These are phyloP conservation scores for Semicossyphus pulcher DNA, from an alignment of 2,113 vertebrate genomes.

Conservation along the genomic window DNA sequence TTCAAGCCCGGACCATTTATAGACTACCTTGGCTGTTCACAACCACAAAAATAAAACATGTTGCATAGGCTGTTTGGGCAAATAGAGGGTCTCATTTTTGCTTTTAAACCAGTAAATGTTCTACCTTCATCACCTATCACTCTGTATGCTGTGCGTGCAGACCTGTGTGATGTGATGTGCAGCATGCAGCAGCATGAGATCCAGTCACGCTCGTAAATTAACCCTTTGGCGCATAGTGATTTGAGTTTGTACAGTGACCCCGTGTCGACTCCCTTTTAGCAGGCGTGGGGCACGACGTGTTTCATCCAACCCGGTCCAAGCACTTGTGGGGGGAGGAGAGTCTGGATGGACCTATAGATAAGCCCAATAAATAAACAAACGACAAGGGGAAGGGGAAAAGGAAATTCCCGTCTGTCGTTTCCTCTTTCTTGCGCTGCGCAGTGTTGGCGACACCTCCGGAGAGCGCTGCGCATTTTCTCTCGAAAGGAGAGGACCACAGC, in stretches of 20 bases:
- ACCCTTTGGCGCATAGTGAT: conserved; percentile 43
- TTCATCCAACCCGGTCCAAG: conserved; percentile 61
- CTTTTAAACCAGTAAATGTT: too few species aligned
- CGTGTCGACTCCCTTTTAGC: conserved; percentile 56
- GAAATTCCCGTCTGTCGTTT: conserved; percentile 56
- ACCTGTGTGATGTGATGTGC: conserved; percentile 7
- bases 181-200: conserved; percentile 18
- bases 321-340: conserved; percentile 45
- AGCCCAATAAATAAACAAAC: conserved; percentile 60
- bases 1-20: too few species aligned
- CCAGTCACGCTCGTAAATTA: conserved; percentile 44
- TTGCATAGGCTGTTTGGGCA: too few species aligned
- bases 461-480: conserved; percentile 65
- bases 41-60: too few species aligned
- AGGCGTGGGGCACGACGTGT: conserved; percentile 52
- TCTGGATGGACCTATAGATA: conserved; percentile 42
- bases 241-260: neutral
- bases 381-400: conserved; percentile 25
- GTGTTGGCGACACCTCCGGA: conserved; percentile 57
- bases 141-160: conserved; percentile 4
- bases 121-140: neutral
- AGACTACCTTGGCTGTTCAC: too few species aligned
- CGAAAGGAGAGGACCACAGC: conserved; percentile 34
- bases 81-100: too few species aligned
- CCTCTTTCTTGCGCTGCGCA: conserved; percentile 59